A percentile compares a stretch with the other conserved stretches of the same genome.
Evolutionary conservation across 2,113 vertebrate genomes (phyloP).

Genomic region (Parus major): DNA sequence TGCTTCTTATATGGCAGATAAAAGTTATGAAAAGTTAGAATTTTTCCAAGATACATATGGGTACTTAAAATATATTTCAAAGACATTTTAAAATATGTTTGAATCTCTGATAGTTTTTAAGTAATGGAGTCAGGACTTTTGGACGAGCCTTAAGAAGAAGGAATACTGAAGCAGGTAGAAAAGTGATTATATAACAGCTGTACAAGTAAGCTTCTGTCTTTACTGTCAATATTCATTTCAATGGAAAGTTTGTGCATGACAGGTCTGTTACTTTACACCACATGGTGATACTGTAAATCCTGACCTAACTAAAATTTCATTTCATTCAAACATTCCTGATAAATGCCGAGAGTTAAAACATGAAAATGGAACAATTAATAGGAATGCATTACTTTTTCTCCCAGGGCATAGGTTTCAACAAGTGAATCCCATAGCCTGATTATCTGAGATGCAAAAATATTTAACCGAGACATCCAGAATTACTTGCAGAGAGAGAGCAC

Average conservation of each 20-base stretch:
- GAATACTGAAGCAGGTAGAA: background rate
- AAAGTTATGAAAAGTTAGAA: constrained; percentile 3
- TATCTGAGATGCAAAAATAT: constrained; percentile 8
- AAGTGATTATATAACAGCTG: constrained; percentile 33
- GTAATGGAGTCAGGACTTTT: constrained; percentile 12
- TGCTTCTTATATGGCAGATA: background rate
- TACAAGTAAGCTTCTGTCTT: background rate
- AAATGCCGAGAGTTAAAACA: constrained; percentile 2
- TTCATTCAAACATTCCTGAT: background rate
- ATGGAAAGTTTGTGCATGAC: constrained; percentile 44
- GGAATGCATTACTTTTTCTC: constrained; percentile 22
- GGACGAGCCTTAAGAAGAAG: background rate
- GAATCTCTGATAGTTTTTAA: background rate
- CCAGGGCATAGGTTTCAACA: constrained; percentile 38
- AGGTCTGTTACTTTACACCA: background rate
- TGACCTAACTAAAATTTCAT: background rate
- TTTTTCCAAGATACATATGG: background rate
- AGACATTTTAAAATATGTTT: background rate
- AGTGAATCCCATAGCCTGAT: constrained; percentile 46
- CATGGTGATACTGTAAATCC: background rate
- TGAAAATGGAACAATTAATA: constrained; percentile 37
- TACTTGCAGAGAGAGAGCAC: background rate
- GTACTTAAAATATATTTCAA: background rate
- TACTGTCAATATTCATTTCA: constrained; percentile 29
- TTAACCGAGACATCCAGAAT: background rate